Evolutionary conservation across 2,797 vertebrate genomes (phyloP).

Genomic region (Mus spretus): DNA sequence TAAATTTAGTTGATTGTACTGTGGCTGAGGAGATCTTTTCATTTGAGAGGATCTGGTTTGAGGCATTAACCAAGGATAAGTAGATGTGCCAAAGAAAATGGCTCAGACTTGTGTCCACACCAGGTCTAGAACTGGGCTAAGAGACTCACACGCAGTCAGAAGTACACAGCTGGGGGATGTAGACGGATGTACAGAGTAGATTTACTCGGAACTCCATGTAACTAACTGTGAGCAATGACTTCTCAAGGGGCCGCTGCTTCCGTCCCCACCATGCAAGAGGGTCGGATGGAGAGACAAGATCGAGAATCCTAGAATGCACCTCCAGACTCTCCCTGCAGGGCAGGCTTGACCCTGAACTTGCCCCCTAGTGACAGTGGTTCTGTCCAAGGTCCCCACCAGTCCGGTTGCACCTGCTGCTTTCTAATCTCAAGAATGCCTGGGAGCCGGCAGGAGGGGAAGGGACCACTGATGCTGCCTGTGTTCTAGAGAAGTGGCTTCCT

Average conservation of each 20-base stretch:
- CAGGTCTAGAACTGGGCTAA: neutral
- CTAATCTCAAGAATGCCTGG: neutral
- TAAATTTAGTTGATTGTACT: neutral
- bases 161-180: neutral
- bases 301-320: neutral
- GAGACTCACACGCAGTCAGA: neutral
- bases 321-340: neutral
- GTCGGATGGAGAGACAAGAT: neutral
- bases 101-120: no score
- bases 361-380: neutral
- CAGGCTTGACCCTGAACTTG: neutral
- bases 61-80: neutral
- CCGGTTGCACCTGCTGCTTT: neutral
- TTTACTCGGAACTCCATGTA: neutral
- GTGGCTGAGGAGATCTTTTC: neutral
- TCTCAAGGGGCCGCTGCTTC: neutral
- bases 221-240: neutral
- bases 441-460: neutral
- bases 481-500: neutral
- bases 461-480: neutral
- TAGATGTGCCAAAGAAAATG: neutral
- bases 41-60: neutral
- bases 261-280: neutral
- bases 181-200: rapidly evolving
- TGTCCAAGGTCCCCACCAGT: neutral